phyloP scores from a whole-genome alignment of 1,140 invertebrate genomes.

The Trinorchestia longiramus region DNA sequence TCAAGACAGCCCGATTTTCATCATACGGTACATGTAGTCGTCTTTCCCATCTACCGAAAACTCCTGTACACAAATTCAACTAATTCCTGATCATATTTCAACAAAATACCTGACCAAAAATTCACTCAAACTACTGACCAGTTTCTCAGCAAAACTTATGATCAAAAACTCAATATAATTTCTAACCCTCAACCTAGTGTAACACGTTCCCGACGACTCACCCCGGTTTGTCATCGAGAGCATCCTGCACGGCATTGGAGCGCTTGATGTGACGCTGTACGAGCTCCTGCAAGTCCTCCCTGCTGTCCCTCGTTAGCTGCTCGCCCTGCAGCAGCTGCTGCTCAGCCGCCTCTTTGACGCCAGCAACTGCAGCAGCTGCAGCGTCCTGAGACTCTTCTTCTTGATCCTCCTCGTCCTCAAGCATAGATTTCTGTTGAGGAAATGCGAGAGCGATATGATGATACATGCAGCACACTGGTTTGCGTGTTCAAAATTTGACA shows the following conservation, averaged over 20 bases:
- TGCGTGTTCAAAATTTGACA: neutral
- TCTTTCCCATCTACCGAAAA: too few species aligned
- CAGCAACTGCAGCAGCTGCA: neutral
- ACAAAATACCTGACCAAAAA: too few species aligned
- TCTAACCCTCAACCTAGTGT: too few species aligned
- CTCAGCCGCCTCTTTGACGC: conserved; percentile 3
- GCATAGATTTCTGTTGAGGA: neutral
- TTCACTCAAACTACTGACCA: too few species aligned
- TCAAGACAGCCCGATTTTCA: too few species aligned
- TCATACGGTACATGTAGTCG: too few species aligned
- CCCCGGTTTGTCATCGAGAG: neutral
- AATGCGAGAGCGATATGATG: neutral
- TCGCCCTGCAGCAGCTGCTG: neutral
- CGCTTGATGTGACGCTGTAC: neutral
- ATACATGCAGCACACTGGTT: neutral
- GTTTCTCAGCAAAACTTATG: too few species aligned
- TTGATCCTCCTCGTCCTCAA: neutral
- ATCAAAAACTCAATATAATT: too few species aligned
- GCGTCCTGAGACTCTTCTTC: neutral
- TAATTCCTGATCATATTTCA: too few species aligned
- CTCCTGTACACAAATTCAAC: too few species aligned
- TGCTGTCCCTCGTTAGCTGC: neutral
- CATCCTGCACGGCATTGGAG: neutral
- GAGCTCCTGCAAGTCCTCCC: neutral
- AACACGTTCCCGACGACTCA: too few species aligned